phyloP scores from a whole-genome alignment of 2,888 invertebrate genomes.

The Mesoligia furuncula region DNA sequence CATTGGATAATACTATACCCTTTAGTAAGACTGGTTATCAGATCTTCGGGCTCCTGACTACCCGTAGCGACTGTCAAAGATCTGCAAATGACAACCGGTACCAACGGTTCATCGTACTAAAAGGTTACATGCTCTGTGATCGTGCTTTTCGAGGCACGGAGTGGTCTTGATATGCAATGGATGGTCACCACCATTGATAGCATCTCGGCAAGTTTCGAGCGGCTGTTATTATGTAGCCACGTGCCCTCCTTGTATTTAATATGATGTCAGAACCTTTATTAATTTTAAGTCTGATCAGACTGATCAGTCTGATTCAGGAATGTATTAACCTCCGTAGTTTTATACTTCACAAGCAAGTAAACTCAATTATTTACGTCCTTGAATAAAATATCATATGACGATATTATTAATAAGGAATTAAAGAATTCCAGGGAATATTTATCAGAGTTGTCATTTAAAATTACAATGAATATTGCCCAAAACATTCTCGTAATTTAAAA shows the following conservation, averaged over 20 bases:
- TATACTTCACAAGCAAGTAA: conserved; percentile 8
- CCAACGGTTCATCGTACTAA: too few relatives aligned
- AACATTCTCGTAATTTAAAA: background rate
- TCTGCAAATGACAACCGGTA: background rate
- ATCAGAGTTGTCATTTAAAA: background rate
- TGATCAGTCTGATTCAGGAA: background rate
- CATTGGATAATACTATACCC: background rate
- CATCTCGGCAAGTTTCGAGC: background rate
- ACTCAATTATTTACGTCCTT: conserved; percentile 27
- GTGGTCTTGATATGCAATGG: background rate
- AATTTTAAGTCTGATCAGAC: background rate
- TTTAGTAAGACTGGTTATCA: background rate
- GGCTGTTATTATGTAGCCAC: too few relatives aligned
- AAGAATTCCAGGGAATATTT: conserved; percentile 30
- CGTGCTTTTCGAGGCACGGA: background rate
- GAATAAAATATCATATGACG: conserved; percentile 22
- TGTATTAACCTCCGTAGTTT: conserved; percentile 1
- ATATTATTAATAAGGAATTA: conserved; percentile 4
- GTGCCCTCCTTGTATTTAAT: background rate
- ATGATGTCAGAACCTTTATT: background rate
- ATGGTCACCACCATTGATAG: background rate
- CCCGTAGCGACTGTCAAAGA: background rate
- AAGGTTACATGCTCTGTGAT: too few relatives aligned
- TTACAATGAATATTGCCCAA: background rate
- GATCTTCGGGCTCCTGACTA: background rate